These are phyloP conservation scores for Cheirogaleus major DNA, from an alignment of 2,797 vertebrate genomes.

Conservation along the genomic window DNA sequence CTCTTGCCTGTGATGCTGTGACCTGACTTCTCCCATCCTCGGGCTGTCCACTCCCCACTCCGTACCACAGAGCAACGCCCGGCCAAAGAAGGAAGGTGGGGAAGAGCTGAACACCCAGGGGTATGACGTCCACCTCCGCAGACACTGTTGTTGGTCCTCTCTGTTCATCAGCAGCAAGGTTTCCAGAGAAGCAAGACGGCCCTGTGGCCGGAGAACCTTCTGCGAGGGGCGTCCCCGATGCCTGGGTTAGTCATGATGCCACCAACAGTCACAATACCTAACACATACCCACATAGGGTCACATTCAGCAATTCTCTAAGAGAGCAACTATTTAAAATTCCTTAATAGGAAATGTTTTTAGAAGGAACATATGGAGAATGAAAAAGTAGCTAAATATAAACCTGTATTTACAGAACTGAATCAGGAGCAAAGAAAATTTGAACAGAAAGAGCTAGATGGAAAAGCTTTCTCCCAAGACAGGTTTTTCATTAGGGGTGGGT, in stretches of 20 bases:
- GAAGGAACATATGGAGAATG: slow-evolving; percentile 60
- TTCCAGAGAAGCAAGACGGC: not conserved
- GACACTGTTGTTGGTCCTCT: not conserved
- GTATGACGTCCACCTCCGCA: not conserved
- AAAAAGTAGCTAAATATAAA: slow-evolving; percentile 64
- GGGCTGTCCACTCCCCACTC: not conserved
- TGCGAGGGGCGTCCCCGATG: not conserved
- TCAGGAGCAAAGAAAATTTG: slow-evolving; percentile 48
- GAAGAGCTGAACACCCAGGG: not conserved
- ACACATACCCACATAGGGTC: not conserved
- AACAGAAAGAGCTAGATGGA: slow-evolving; percentile 28
- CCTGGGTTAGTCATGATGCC: not conserved
- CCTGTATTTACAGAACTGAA: slow-evolving; percentile 55
- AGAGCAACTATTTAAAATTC: slow-evolving; percentile 26
- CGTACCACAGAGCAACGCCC: not conserved
- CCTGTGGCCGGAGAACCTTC: not conserved
- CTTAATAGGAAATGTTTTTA: slow-evolving; percentile 54
- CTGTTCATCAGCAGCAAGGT: not conserved
- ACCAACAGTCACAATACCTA: not conserved
- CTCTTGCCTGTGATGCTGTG: not conserved
- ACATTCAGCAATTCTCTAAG: not conserved
- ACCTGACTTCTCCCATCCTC: not conserved
- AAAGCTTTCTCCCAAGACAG: slow-evolving; percentile 26
- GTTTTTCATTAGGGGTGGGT: not conserved
- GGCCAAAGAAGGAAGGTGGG: not conserved